Conservation (phyloP, 2,888 invertebrate genomes). For the Epistrophe grossulariae region DNA sequence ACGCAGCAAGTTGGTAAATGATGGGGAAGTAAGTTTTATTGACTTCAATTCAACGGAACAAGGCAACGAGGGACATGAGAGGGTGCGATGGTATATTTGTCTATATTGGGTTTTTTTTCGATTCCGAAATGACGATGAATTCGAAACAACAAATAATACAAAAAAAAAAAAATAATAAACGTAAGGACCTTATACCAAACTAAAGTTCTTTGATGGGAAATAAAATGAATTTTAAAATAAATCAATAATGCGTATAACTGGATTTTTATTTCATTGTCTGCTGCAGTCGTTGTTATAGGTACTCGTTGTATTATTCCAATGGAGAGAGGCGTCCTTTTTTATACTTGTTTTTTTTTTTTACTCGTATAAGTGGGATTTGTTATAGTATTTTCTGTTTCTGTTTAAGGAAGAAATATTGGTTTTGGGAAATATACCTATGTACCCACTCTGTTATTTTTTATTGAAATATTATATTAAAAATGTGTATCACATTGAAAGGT, state of each 20-base stretch:
- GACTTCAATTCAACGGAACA: constrained; percentile 41
- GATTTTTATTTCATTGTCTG: constrained; percentile 41
- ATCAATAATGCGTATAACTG: constrained; percentile 71
- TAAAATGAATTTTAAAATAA: constrained; percentile 68
- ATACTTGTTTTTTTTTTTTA: too few species aligned
- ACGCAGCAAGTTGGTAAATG: constrained; percentile 72
- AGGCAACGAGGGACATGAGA: neutral
- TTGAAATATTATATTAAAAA: too few species aligned
- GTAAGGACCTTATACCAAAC: constrained; percentile 35
- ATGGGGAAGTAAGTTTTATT: constrained; percentile 74
- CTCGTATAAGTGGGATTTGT: neutral
- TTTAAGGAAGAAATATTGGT: neutral
- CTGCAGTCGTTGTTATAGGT: constrained; percentile 43
- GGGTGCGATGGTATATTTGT: too few species aligned
- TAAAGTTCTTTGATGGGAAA: constrained; percentile 53
- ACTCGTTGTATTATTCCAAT: constrained; percentile 6
- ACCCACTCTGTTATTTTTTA: too few species aligned
- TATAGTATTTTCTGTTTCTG: neutral
- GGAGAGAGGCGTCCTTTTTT: neutral
- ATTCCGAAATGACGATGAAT: neutral
- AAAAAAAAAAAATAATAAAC: neutral
- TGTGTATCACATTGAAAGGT: too few species aligned
- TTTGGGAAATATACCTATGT: neutral
- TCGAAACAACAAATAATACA: neutral
- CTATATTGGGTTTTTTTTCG: neutral